Conservation (phyloP, 2,113 vertebrate species). For the Alethe diademata region DNA sequence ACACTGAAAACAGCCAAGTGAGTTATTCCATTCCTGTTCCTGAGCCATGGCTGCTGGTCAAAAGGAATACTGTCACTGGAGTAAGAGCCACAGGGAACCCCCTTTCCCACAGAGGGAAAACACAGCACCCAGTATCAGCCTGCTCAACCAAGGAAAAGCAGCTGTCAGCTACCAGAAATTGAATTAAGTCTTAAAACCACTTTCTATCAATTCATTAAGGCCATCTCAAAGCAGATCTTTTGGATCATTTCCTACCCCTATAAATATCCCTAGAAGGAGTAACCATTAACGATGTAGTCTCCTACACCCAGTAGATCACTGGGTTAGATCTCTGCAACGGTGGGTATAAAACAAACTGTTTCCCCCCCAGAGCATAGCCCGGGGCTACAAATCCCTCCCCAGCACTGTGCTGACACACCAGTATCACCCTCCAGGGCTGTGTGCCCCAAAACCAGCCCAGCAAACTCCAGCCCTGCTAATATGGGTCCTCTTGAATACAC, state of each 20-base stretch:
- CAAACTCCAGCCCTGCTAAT: background rate
- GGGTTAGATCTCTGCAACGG: background rate
- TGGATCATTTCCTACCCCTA: background rate
- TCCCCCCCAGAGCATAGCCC: background rate
- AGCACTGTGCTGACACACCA: background rate
- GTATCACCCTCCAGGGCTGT: background rate
- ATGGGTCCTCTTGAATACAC: background rate
- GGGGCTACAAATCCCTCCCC: background rate
- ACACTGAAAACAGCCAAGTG: background rate
- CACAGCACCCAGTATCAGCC: background rate
- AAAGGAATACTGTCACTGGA: background rate
- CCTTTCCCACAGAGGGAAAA: background rate
- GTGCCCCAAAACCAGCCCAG: background rate
- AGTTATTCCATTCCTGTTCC: background rate
- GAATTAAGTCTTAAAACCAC: background rate
- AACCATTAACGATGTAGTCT: background rate
- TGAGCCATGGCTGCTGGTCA: background rate
- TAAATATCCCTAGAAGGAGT: background rate
- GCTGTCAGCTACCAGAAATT: background rate
- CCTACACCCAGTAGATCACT: too few relatives aligned
- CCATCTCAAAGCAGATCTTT: background rate
- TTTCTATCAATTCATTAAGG: background rate
- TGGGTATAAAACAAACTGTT: background rate
- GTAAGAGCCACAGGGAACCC: background rate
- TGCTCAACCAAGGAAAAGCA: background rate